phyloP scores from a whole-genome alignment of 1,140 invertebrate species.

The Berghia stephanieae region DNA sequence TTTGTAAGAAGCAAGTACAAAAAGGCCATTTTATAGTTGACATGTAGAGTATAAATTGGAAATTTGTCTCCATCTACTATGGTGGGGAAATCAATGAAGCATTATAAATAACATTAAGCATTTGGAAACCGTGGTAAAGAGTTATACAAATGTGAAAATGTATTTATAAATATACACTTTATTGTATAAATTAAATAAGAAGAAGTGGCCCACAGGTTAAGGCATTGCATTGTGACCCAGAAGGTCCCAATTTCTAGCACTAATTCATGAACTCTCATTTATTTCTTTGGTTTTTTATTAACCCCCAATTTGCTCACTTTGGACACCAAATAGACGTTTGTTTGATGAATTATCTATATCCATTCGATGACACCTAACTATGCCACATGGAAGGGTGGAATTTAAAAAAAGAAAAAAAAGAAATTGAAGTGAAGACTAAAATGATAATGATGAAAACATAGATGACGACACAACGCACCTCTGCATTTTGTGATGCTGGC shows the following conservation, averaged over 20 bases:
- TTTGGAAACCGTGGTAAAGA: background rate
- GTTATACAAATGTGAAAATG: too few relatives aligned
- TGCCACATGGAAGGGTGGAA: background rate
- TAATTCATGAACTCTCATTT: too few relatives aligned
- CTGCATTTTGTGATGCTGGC: conserved; percentile 43
- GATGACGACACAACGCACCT: too few relatives aligned
- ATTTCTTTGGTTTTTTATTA: too few relatives aligned
- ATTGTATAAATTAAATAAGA: background rate
- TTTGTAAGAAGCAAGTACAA: conserved; percentile 20
- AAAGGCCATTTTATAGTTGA: conserved; percentile 9
- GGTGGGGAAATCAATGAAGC: background rate
- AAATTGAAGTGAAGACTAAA: background rate
- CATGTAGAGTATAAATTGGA: conserved; percentile 25
- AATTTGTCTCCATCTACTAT: background rate
- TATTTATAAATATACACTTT: background rate
- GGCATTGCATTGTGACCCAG: too few relatives aligned
- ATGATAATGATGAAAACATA: background rate
- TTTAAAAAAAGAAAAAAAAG: background rate
- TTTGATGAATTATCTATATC: background rate
- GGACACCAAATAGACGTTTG: background rate
- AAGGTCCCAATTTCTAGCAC: too few relatives aligned
- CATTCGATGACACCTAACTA: background rate
- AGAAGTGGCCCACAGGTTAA: too few relatives aligned
- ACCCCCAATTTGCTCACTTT: too few relatives aligned
- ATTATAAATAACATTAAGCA: background rate